These are phyloP conservation scores for Bolborhynchus lineola DNA, from an alignment of 2,113 vertebrate species.

Conservation along the genomic window DNA sequence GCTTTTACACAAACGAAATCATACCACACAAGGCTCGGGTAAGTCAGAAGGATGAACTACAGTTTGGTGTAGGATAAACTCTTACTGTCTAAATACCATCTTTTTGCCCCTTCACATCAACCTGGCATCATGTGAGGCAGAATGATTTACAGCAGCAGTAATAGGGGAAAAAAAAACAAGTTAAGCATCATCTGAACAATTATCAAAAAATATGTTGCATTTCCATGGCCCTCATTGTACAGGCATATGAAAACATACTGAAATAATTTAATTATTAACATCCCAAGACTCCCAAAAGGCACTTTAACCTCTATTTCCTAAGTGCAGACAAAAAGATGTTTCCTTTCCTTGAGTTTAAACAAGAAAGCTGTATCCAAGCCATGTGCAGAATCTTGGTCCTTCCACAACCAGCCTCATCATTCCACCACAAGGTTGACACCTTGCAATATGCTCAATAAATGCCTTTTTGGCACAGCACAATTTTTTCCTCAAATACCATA, in stretches of 20 bases:
- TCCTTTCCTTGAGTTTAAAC: not conserved
- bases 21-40: not conserved
- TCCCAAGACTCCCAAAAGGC: not conserved
- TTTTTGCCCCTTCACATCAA: not conserved
- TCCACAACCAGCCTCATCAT: not conserved
- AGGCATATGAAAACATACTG: not conserved
- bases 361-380: not conserved
- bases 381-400: not conserved
- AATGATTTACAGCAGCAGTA: not conserved
- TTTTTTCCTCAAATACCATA: not conserved
- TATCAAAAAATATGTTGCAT: not conserved
- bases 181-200: not conserved
- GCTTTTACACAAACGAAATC: not conserved
- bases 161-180: rapidly evolving
- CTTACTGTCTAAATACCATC: not conserved
- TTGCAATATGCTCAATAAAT: not conserved
- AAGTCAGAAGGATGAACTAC: not conserved
- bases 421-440: not conserved
- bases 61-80: not conserved
- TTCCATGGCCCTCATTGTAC: not conserved
- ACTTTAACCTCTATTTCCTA: not conserved
- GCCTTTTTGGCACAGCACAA: not conserved
- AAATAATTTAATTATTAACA: not conserved
- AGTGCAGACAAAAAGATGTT: not conserved
- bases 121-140: not conserved